Percentiles rank a stretch among this genome's conserved stretches.
phyloP scores from a whole-genome alignment of 2,113 vertebrate genomes.

The Copsychus sechellarum region DNA sequence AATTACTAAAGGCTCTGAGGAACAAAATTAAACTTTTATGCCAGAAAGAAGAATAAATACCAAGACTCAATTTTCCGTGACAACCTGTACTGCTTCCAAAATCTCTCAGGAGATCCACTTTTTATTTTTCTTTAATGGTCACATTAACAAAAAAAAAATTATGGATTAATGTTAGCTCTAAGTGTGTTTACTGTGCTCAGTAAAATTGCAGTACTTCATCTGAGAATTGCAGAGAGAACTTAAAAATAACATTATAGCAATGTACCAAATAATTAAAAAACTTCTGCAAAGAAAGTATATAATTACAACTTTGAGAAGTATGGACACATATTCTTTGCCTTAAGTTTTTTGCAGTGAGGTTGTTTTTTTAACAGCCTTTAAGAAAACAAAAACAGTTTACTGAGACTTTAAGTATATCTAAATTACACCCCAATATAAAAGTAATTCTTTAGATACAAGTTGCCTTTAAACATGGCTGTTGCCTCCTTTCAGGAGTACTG shows the following conservation, averaged over 20 bases:
- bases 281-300: background rate
- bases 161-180: background rate
- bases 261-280: background rate
- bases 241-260: background rate
- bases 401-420: background rate
- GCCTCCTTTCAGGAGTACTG: background rate
- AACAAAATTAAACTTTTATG: background rate
- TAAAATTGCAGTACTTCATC: background rate
- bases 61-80: slow-evolving; percentile 4
- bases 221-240: slow-evolving; percentile 5
- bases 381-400: background rate
- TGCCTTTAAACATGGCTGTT: background rate
- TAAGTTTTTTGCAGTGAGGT: background rate
- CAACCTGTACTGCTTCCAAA: background rate
- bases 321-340: rapidly evolving
- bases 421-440: background rate
- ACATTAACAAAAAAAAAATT: background rate
- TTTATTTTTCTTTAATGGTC: slow-evolving; percentile 15
- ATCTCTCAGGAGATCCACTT: background rate
- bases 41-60: slow-evolving; percentile 25
- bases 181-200: slow-evolving; percentile 22
- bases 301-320: background rate
- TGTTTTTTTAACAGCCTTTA: background rate
- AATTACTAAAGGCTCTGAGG: background rate
- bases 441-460: background rate